A percentile compares a stretch with the other conserved stretches of the same genome.
Evolutionary conservation across 2,797 vertebrate species (phyloP).

Genomic region (Macropodus opercularis): DNA sequence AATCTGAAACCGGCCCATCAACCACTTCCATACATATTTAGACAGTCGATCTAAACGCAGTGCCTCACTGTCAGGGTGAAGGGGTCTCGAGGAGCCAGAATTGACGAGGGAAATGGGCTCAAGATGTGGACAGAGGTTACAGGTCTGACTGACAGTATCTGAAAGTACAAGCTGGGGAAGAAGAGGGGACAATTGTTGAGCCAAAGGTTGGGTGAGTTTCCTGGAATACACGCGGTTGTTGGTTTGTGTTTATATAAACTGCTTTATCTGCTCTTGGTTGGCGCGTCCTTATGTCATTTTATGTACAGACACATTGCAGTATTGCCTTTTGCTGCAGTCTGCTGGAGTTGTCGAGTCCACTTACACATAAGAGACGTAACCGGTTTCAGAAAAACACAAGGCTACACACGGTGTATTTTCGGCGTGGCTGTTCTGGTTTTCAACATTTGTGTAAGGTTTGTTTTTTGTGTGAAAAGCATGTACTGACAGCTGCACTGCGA

Average conservation of each 20-base stretch:
- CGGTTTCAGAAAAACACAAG: too few species aligned
- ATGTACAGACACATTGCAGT: neutral
- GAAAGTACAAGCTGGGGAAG: constrained; percentile 7
- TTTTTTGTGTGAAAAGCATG: neutral
- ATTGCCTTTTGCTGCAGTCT: neutral
- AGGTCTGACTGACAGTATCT: constrained; percentile 18
- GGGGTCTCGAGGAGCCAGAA: constrained; percentile 9
- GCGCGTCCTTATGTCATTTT: neutral
- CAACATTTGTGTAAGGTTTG: neutral
- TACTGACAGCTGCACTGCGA: neutral
- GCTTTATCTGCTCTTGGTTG: neutral
- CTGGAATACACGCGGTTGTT: neutral
- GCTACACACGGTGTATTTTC: neutral
- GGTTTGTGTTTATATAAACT: neutral
- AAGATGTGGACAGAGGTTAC: constrained; percentile 19
- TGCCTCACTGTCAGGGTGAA: constrained; percentile 47
- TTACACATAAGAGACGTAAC: too few species aligned
- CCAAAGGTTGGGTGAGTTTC: constrained; percentile 56
- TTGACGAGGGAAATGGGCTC: constrained; percentile 11
- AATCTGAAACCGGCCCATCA: constrained; percentile 74
- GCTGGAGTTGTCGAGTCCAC: constrained; percentile 1
- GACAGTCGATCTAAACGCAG: constrained; percentile 58
- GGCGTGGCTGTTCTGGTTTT: neutral
- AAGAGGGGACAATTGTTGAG: constrained; percentile 14
- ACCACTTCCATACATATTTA: constrained; percentile 63